Base-by-base conservation (phyloP, 2,888 invertebrate genomes). In the Campoletis raptor region DNA sequence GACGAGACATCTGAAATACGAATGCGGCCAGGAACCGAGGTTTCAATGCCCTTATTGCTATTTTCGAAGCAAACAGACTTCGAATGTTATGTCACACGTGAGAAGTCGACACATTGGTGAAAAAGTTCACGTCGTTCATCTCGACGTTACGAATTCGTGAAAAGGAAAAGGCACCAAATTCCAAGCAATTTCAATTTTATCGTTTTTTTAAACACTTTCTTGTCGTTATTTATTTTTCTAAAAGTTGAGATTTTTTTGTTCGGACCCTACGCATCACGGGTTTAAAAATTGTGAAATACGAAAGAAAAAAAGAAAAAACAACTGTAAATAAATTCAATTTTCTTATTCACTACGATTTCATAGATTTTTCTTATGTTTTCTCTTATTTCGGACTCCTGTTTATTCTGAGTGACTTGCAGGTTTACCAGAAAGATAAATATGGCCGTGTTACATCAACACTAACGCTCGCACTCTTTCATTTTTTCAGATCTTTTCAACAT, bases 21-120 rank as follows among this genome's bases (percentile, higher is more conserved):
- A 94, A 85, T 94, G 94, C 72, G 94, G 94, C 6, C 91, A 93
- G 73, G 89, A 91, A 40, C 93, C 93, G 2, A 89, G 91, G 66
- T 94, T 94, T 85, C 90, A 91, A 86, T 94, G 94, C 83, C 94
- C 94, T 5, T 93, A 94, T 81, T 94, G 94, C 87, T 90, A 92
- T 37, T 91, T 93, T 45, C 90, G 92, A 52, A 92, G 92, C 83
- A 94, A 94, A 79, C 93, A 93, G 81, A 92, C 92, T n/a, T 93
- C 92, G 30, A 94, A 93, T 80, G 91, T 94, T 10, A 91, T 91
- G 90, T 91, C 93, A 2, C 94, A 94, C 87, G 92, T 94, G 24
- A 90, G 92, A 74, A 90, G 90, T 67, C 90, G 88, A 64, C 94
- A 94, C 81, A 85, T 80, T 0, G 87, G 83, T 21, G 76, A 82